Evolutionary conservation across 2,113 vertebrate genomes (phyloP).

Genomic region (Lepus timidus): DNA sequence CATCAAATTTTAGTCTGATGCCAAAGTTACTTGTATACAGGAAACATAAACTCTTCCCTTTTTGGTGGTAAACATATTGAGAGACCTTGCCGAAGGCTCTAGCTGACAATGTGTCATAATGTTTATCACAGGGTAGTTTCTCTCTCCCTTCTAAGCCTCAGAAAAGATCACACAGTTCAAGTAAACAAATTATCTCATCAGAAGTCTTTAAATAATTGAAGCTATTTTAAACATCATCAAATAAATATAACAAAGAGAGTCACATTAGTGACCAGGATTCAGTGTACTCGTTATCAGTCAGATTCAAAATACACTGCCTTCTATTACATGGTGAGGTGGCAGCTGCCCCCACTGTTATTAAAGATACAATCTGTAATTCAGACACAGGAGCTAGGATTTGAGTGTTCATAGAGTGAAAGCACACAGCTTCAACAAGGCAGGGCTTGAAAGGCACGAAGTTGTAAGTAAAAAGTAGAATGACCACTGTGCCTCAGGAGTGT

Average conservation of each 20-base stretch:
- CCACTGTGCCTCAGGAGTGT: too few relatives aligned
- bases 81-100: background rate
- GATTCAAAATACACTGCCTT: background rate
- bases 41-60: background rate
- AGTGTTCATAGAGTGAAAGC: background rate
- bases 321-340: background rate
- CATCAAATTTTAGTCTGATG: conserved; percentile 3
- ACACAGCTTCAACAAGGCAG: background rate
- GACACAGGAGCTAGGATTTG: background rate
- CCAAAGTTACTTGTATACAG: background rate
- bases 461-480: too few relatives aligned
- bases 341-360: background rate
- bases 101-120: background rate
- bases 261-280: background rate
- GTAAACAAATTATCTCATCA: background rate
- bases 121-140: background rate
- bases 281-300: background rate
- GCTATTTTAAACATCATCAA: background rate
- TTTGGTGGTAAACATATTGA: background rate
- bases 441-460: background rate
- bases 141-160: background rate
- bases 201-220: background rate
- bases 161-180: background rate
- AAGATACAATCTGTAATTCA: background rate
- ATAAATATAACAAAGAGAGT: background rate